Percentiles rank a stretch among this genome's conserved stretches.
Evolutionary conservation across 2,113 vertebrate species (phyloP).

Genomic region (Periophthalmus modestus): DNA sequence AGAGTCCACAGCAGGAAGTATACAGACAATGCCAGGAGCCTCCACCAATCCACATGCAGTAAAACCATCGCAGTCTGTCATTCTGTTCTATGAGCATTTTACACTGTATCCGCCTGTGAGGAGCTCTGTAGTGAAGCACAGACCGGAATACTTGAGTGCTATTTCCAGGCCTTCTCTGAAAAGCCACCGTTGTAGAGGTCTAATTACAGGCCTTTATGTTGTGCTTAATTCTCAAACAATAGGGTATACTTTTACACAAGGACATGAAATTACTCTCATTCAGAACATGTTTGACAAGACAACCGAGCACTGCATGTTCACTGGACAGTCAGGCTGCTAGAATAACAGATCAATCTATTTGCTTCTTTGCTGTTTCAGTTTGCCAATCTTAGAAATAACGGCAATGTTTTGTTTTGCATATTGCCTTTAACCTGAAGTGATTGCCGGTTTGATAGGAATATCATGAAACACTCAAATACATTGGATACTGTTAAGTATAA

Average conservation of each 20-base stretch:
- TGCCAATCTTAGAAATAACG: conserved; percentile 21
- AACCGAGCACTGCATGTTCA: conserved; percentile 59
- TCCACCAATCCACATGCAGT: conserved; percentile 69
- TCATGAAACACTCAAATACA: background rate
- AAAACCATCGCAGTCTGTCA: conserved; percentile 68
- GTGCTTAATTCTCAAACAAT: conserved; percentile 85
- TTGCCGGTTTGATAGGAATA: background rate
- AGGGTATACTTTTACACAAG: conserved; percentile 77
- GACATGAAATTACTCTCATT: conserved; percentile 74
- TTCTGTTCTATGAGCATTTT: conserved; percentile 73
- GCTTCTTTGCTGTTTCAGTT: conserved; percentile 25
- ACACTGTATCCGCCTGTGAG: conserved; percentile 69
- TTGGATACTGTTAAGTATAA: background rate
- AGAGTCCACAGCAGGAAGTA: conserved; percentile 69
- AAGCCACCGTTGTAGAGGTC: conserved; percentile 77
- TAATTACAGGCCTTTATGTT: conserved; percentile 80
- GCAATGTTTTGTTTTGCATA: conserved; percentile 7
- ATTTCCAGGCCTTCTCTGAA: conserved; percentile 77
- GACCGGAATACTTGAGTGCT: conserved; percentile 78
- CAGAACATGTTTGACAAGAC: conserved; percentile 61
- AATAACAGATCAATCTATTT: conserved; percentile 25
- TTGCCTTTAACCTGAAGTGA: background rate
- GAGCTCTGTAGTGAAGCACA: conserved; percentile 71
- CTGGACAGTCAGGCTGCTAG: conserved; percentile 38
- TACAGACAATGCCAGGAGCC: conserved; percentile 60